Evolutionary conservation across 1,140 invertebrate genomes (phyloP), one percentile per base, ranked within the genome.

Genomic region (Bursaphelenchus mucronatus): DNA sequence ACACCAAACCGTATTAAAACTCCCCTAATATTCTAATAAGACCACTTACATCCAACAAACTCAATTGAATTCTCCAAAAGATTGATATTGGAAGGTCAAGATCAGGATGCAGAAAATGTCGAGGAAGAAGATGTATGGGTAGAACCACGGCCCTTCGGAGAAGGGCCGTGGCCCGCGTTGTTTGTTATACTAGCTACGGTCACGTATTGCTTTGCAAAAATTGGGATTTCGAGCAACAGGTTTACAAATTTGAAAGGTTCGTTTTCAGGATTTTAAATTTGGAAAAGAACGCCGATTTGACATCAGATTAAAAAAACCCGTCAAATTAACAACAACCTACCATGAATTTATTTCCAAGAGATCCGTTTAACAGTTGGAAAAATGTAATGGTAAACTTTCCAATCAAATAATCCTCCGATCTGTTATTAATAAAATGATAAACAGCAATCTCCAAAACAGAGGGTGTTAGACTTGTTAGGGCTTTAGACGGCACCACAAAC

Each of bases 51-150:
- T 61, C 57, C 19, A 73, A 40, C 21, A 73, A 66, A 50, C 30
- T 68, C 61, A 49, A 64, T 67, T 30, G 71, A 59, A 39, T 64
- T 81, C 78, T 17, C 78, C 85, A 75, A 98, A 99, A 9, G 92
- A 89, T 39, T 90, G 89, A 82, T 94, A 98, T 55, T 93, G 92
- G 83, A 98, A 94, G 51, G 97, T 90, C 17, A 98, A 87, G 7
- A 98, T 90, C 65, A 98, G 86, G 81, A 98, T 97, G 80, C 95
- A 96, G 75, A 97, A 89, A 80, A 99, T 96, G 83, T 98, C 95
- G 82, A 95, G 97, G 54, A 96, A 86, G 82, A 99, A 98, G 92
- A 98, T 97, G 74, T 90, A 89, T 0, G 94, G 91, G 83, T 98
- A 99, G 3, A 97, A 90, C n/a, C n/a, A n/a, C n/a, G n/a, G n/a